Base-by-base conservation (phyloP, 2,888 invertebrate species). In the Rhogogaster chlorosoma region DNA sequence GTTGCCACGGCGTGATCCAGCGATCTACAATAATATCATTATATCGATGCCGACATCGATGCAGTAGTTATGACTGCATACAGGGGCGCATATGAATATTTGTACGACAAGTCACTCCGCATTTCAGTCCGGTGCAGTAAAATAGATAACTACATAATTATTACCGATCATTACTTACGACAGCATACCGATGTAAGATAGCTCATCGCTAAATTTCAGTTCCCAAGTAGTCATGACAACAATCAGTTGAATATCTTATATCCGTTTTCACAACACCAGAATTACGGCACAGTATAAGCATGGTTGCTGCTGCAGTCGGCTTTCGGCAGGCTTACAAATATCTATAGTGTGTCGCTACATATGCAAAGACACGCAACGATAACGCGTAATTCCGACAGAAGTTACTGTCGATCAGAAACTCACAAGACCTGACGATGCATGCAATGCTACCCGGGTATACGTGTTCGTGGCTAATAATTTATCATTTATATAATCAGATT, bases 1-100 rank as follows among this genome's bases (percentile, higher is more conserved):
- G 12, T 36, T 36, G 71, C 38, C 71, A 42, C 42, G 22, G 18
- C n/a, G n/a, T n/a, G n/a, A n/a, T n/a, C 22, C 10, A 73, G 42
- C 71, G 38, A 38, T 42, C 22, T 42, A 22, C 71, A 73, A 67
- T 67, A 67, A 67, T 67, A 32, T 67, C 15, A 32, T 12, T 32
- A 67, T 15, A 67, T 32, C 67, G 67, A 67, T 67, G 67, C 67
- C 15, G 67, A 67, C 5, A 67, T 32, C 67, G 67, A 67, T 67
- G 67, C 67, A 32, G 67, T 67, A 29, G 32, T 67, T 32, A 67
- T 61, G 61, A 61, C 32, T 12, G 2, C 61, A 26, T n/a, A n/a
- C n/a, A n/a, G n/a, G n/a, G 26, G 26, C 15, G 26, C 15, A 67
- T 67, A 18, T 67, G 67, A 67, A 67, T 67, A 67, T 67, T 26